These are phyloP conservation scores for Leptinotarsa lineolata DNA, from an alignment of 1,140 invertebrate genomes.

Conservation along the genomic window DNA sequence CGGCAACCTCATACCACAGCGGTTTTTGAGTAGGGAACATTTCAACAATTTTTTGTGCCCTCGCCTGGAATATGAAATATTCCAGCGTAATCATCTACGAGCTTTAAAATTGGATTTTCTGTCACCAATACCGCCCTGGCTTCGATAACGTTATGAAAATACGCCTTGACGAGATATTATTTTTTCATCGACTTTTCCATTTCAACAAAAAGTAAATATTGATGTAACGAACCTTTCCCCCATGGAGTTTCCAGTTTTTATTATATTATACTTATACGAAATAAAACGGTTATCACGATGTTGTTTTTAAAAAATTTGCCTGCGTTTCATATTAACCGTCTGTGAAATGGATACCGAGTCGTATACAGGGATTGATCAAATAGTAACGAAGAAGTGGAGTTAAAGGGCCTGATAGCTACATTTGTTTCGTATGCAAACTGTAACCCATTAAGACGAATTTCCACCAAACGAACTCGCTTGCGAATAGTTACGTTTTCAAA, in stretches of 20 bases:
- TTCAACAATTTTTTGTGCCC: no score
- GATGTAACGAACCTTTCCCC: not conserved
- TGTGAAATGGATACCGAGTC: no score
- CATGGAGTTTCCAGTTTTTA: not conserved
- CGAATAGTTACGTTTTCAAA: no score
- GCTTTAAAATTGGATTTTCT: not conserved
- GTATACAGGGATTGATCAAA: no score
- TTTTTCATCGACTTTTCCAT: conserved; percentile 1
- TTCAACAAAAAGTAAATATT: conserved; percentile 7
- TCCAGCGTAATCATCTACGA: not conserved
- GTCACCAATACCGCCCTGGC: not conserved
- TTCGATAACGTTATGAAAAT: conserved; percentile 3
- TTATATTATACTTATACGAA: not conserved
- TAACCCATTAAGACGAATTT: no score
- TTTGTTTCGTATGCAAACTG: no score
- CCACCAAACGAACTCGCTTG: no score
- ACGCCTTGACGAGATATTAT: not conserved
- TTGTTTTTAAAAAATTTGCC: not conserved
- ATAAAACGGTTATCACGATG: not conserved
- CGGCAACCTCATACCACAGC: no score
- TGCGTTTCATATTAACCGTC: not conserved
- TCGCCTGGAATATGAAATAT: no score
- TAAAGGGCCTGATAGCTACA: no score
- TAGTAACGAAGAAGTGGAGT: no score
- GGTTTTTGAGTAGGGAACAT: no score